phyloP scores from a whole-genome alignment of 1,140 invertebrate genomes.

The Patella vulgata region DNA sequence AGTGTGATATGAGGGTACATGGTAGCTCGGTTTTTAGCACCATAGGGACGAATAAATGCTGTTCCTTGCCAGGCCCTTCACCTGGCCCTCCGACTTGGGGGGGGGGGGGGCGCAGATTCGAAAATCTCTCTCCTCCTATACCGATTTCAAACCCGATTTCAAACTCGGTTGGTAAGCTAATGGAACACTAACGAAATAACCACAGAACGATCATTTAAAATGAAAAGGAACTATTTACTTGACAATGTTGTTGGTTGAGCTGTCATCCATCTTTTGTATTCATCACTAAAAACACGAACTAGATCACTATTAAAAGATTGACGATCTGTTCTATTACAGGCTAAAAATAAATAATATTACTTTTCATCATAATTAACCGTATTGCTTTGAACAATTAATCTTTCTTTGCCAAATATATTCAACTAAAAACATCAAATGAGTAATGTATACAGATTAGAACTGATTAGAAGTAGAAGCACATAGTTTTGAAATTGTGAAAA shows the following conservation, averaged over 20 bases:
- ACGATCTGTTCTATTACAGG: constrained; percentile 79
- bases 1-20: too few relatives aligned
- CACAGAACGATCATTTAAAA: not conserved
- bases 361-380: too few relatives aligned
- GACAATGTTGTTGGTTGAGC: constrained; percentile 7
- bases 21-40: too few relatives aligned
- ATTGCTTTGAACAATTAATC: too few relatives aligned
- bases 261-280: constrained; percentile 70
- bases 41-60: too few relatives aligned
- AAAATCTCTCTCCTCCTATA: too few relatives aligned
- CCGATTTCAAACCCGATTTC: not conserved
- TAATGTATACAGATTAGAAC: too few relatives aligned
- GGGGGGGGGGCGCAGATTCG: not conserved
- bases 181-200: not conserved
- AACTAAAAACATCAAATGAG: too few relatives aligned
- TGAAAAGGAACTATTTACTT: constrained; percentile 6
- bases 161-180: not conserved
- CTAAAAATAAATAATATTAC: constrained; percentile 58
- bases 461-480: too few relatives aligned
- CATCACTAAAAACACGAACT: constrained; percentile 82
- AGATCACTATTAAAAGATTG: constrained; percentile 83
- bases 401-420: too few relatives aligned
- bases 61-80: not conserved
- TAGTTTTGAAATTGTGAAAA: too few relatives aligned
- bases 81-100: not conserved